These are phyloP conservation scores for Limnodromus scolopaceus DNA, from an alignment of 2,797 vertebrate genomes.

Conservation along the genomic window DNA sequence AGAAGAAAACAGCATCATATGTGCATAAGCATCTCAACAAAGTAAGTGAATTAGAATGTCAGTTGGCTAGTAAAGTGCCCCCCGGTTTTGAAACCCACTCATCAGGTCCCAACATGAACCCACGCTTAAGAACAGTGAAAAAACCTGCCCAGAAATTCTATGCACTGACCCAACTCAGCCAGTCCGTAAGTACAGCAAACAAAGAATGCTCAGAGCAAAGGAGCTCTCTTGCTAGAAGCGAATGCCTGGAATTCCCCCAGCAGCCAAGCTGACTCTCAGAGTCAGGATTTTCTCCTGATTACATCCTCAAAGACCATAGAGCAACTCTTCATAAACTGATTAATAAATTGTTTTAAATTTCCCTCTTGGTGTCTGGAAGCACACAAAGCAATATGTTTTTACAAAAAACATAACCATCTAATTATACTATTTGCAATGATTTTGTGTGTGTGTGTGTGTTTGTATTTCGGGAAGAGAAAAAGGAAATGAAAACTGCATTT, in stretches of 20 bases:
- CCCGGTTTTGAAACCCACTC: not conserved
- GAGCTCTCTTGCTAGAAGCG: not conserved
- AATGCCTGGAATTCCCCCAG: constrained; percentile 18
- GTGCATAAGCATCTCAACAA: not conserved
- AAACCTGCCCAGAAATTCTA: not conserved
- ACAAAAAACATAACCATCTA: not conserved
- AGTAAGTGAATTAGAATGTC: not conserved
- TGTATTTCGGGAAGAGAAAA: not conserved
- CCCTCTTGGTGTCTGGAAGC: not conserved
- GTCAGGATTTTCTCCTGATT: not conserved
- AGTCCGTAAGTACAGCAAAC: not conserved
- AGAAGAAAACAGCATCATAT: not conserved
- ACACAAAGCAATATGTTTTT: not conserved
- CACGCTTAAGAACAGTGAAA: not conserved
- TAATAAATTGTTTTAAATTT: not conserved
- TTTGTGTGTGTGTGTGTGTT: not conserved
- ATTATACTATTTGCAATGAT: not conserved
- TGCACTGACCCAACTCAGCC: not conserved
- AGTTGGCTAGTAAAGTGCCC: not conserved
- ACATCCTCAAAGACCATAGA: not conserved
- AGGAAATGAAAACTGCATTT: not conserved
- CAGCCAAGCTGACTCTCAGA: not conserved
- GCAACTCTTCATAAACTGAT: not conserved
- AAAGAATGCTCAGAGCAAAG: not conserved
- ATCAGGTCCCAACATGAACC: not conserved